phyloP scores from a whole-genome alignment of 2,113 vertebrate species.

The Acrocephalus kingi region DNA sequence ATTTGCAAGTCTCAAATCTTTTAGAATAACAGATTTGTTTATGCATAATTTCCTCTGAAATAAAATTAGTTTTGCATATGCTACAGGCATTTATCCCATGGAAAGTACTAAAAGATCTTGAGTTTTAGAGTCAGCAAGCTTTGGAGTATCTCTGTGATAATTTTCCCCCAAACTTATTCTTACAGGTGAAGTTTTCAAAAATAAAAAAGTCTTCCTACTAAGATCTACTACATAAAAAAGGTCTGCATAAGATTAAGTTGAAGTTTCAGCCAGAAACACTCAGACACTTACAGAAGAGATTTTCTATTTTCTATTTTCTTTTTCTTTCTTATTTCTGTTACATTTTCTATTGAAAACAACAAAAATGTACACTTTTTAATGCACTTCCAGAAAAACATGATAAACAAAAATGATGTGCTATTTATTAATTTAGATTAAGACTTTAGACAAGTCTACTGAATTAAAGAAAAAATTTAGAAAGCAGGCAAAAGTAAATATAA shows the following conservation, averaged over 20 bases:
- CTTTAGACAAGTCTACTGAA: not conserved
- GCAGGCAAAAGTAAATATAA: not conserved
- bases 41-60: not conserved
- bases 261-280: not conserved
- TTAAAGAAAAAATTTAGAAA: not conserved
- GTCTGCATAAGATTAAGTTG: not conserved
- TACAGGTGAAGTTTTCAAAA: not conserved
- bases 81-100: not conserved
- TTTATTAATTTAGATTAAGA: not conserved
- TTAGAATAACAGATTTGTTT: not conserved
- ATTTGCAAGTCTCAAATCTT: not conserved
- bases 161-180: not conserved
- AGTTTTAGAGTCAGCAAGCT: not conserved
- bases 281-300: not conserved
- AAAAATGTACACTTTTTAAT: not conserved
- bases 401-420: not conserved
- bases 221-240: not conserved
- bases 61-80: not conserved
- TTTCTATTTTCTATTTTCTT: not conserved
- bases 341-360: not conserved
- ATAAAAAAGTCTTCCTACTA: not conserved
- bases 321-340: not conserved
- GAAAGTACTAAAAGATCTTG: not conserved
- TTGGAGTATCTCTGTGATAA: not conserved
- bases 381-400: not conserved